Conservation (phyloP, 2,113 vertebrate species). For the Phycodurus eques region DNA sequence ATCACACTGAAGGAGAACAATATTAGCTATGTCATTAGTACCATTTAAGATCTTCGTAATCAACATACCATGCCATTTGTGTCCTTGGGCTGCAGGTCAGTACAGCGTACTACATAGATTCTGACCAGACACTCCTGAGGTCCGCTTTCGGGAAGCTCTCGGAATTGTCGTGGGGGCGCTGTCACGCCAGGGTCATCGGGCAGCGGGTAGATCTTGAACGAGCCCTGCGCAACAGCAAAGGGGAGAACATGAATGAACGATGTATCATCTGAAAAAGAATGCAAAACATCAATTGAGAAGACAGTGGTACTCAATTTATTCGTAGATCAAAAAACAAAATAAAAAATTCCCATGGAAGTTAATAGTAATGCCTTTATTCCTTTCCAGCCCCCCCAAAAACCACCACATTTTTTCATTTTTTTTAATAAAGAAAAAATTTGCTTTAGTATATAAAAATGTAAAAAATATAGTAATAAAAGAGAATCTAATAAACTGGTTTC, state of each 20-base stretch:
- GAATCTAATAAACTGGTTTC: no score
- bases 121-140: slow-evolving; percentile 90
- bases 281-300: no score
- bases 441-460: no score
- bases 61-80: slow-evolving; percentile 89
- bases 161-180: slow-evolving; percentile 87
- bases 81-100: slow-evolving; percentile 92
- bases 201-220: slow-evolving; percentile 87
- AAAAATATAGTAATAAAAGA: no score
- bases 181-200: slow-evolving; percentile 81
- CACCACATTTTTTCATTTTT: no score
- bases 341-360: no score
- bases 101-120: slow-evolving; percentile 85
- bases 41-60: not conserved
- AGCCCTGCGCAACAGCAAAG: slow-evolving; percentile 74
- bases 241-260: not conserved
- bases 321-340: not conserved
- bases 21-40: not conserved
- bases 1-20: slow-evolving; percentile 80
- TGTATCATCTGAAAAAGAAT: not conserved
- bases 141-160: slow-evolving; percentile 87
- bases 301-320: not conserved
- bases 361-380: no score
- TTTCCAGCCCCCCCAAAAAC: no score
- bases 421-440: no score